Evolutionary conservation across 2,888 invertebrate species (phyloP), one percentile per base, ranked within the genome.

Genomic region (Nomada flava): DNA sequence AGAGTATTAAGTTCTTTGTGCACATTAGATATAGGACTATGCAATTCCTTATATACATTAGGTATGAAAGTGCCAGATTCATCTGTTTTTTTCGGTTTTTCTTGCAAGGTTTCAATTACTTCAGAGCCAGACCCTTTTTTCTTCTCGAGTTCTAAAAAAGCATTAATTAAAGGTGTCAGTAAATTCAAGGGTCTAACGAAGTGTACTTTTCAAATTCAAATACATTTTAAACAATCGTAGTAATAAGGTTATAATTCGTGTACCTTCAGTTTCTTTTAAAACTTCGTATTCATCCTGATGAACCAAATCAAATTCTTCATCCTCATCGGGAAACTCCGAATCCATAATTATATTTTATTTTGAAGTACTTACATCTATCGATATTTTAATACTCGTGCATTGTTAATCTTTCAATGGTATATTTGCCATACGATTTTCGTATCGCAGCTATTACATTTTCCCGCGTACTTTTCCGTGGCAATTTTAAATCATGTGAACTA

Each of bases 271-370:
- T 87, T 94, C 94, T 81, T 89, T 88, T 82, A 94, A 86, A 77
- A 92, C 67, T 82, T 94, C 93, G 69, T 92, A 88, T 59, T 94
- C 93, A 72, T 93, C 93, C 26, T 91, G 91, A 74, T 94, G 91
- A 68, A 92, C 76, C 55, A 93, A 88, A 82, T 94, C 94, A 82
- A 90, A 94, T 76, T 94, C 94, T 77, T 94, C 94, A n/a, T 94
- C 94, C 0, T 91, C 88, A 88, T 94, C 92, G 3, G 93, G 93
- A 86, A 92, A 94, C 74, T 94, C 93, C 42, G 79, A 82, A 75
- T 91, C 89, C 93, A 93, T 93, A 74, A 69, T 86, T 50, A 36
- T 42, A 71, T 53, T 64, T 15, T 26, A 64, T n/a, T 26, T 65
- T 26, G 1, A 57, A 52, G 50, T 44, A 29, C 29, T n/a, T 62